Evolutionary conservation across 2,888 invertebrate species (phyloP).

Genomic region (Cenopis cana): DNA sequence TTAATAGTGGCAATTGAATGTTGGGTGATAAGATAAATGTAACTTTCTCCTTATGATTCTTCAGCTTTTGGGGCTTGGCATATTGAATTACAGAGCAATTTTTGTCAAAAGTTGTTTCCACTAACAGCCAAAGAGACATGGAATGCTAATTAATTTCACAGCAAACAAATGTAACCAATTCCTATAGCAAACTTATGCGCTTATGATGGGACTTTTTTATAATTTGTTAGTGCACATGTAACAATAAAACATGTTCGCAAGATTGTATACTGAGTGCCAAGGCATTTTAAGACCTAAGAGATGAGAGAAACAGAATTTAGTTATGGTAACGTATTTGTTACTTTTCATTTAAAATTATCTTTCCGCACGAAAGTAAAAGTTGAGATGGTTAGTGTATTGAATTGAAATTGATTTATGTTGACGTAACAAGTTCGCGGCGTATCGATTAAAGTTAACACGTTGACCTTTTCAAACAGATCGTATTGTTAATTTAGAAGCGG

Average conservation of each 20-base stretch:
- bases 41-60: slow-evolving; percentile 25
- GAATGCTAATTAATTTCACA: no score
- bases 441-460: slow-evolving; percentile 17
- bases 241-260: neutral
- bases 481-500: slow-evolving; percentile 23
- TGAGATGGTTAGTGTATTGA: neutral
- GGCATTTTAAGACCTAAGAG: neutral
- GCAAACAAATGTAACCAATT: neutral
- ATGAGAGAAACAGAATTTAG: slow-evolving; percentile 1
- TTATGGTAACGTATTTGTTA: slow-evolving; percentile 1
- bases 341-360: neutral
- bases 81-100: neutral
- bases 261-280: neutral
- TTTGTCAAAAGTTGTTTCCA: neutral
- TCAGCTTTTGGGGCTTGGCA: neutral
- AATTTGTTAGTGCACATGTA: no score
- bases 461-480: slow-evolving; percentile 24
- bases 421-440: slow-evolving; percentile 15
- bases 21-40: slow-evolving; percentile 34
- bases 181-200: no score
- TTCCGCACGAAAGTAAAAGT: slow-evolving; percentile 9
- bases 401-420: slow-evolving; percentile 19
- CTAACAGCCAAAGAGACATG: no score
- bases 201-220: neutral
- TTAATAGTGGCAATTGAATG: slow-evolving; percentile 34